Base-by-base conservation (phyloP, 1,140 invertebrate genomes). In the Agrypnia vestita region DNA sequence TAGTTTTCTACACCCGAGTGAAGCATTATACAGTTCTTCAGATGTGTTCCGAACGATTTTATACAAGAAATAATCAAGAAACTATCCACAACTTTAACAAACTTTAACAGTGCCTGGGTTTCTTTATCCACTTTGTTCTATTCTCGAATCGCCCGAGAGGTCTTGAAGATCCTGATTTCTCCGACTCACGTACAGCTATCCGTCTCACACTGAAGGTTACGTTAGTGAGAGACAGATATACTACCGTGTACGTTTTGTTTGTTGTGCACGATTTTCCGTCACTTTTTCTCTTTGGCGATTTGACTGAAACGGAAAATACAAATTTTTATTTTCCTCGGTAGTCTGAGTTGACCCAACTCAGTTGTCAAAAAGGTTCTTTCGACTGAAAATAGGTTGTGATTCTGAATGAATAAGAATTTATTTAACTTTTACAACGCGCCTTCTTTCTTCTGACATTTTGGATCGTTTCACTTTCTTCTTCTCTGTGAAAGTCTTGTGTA, bases 11-110 rank as follows among this genome's bases (percentile, higher is more conserved):
- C 87, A 64, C n/a, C 49, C 59, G 55, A 51, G 62, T 72, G 86
- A 89, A 86, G 86, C 89, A 89, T 86, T 89, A 89, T 85, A 88
- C 88, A 86, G 88, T 88, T 89, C 88, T 89, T 88, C 89, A 89
- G 86, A 90, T 89, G 89, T 89, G 88, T 88, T 89, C 88, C 87
- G 89, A 89, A 88, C 88, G 88, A 84, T 89, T 90, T 85, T 90
- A 89, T 86, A 89, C 88, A 83, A 88, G 88, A 86, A 86, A 86
- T 87, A 89, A 90, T 86, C 88, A 87, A 88, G 89, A 89, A 86
- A 89, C 88, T 87, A 90, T 90, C 86, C 88, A 90, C 81, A 89
- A 89, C 85, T 90, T 90, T 82, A 89, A 90, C 88, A 90, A 90
- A 88, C 89, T 90, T 89, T 90, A 90, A 90, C 88, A 76, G 69